phyloP scores from a whole-genome alignment of 2,797 vertebrate species.

The Scolopax bukidnonensis region DNA sequence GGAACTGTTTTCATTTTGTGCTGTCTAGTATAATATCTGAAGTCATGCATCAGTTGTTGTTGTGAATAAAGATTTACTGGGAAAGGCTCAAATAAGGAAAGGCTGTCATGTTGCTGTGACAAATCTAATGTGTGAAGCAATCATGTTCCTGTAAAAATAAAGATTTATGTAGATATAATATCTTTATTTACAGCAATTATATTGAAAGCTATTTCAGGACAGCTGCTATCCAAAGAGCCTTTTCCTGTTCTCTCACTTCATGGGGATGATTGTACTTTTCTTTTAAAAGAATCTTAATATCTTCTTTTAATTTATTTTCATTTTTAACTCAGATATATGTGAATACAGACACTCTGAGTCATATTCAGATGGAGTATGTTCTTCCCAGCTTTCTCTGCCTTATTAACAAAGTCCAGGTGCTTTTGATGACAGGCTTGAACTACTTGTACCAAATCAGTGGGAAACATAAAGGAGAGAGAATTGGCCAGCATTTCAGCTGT shows the following conservation, averaged over 20 bases:
- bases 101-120: slow-evolving; percentile 57
- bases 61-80: slow-evolving; percentile 55
- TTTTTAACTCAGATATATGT: background rate
- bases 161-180: slow-evolving; percentile 60
- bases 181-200: slow-evolving; percentile 66
- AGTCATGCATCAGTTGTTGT: slow-evolving; percentile 55
- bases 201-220: slow-evolving; percentile 45
- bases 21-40: slow-evolving; percentile 46
- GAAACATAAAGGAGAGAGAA: background rate
- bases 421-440: background rate
- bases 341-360: background rate
- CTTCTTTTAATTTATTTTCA: background rate
- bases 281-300: background rate
- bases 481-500: background rate
- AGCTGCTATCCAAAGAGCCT: background rate
- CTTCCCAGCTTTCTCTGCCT: background rate
- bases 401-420: background rate
- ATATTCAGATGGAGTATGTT: background rate
- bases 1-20: slow-evolving; percentile 43
- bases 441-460: background rate
- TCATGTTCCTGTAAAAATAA: slow-evolving; percentile 59
- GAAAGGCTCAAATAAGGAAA: slow-evolving; percentile 44
- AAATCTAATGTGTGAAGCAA: slow-evolving; percentile 63
- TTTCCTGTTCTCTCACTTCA: background rate
- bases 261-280: background rate